Evolutionary conservation across 2,888 invertebrate genomes (phyloP), one percentile per base, ranked within the genome.

Genomic region (Ommatoiulus sabulosus): DNA sequence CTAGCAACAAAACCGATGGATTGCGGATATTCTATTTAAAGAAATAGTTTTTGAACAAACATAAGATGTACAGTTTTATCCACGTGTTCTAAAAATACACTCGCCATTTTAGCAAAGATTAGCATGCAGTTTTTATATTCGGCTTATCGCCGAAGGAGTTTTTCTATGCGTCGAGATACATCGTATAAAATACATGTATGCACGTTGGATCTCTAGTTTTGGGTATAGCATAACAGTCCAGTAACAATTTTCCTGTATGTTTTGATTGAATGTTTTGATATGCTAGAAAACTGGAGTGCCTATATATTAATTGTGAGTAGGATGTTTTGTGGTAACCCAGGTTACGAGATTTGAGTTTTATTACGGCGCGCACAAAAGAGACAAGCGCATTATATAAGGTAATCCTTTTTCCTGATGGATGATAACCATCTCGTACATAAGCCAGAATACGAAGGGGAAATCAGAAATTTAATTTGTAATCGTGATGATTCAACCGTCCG

Each of bases 401-500:
- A 72, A 72, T 72, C 72, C 72, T 72, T 72, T 72, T 72, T 72
- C 72, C 24, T 72, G 72, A 72, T 72, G 72, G 72, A 72, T 72
- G 72, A 72, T 72, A 72, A 35, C 24, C 72, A 72, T 72, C 72
- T 63, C 63, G n/a, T 20, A 63, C 63, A 63, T 72, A 72, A 20
- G 72, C 72, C 24, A 12, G 72, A 72, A 72, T 10, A n/a, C 72
- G 24, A 72, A 24, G 24, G 20, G 72, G 24, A 63, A 72, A 72
- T 72, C 72, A 24, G 24, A 12, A 72, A 72, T 72, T 72, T 72
- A 72, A 72, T 72, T 72, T 72, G n/a, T 72, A 72, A 72, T 35
- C 35, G 24, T 72, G 72, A 72, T 72, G 12, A 72, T 72, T 72
- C 72, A 72, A 24, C 24, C 72, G 24, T 4, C 72, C 72, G 72